A percentile compares a stretch with the other conserved stretches of the same genome.
Evolutionary conservation across 2,888 invertebrate species (phyloP).

Genomic region (Athalia cordata): DNA sequence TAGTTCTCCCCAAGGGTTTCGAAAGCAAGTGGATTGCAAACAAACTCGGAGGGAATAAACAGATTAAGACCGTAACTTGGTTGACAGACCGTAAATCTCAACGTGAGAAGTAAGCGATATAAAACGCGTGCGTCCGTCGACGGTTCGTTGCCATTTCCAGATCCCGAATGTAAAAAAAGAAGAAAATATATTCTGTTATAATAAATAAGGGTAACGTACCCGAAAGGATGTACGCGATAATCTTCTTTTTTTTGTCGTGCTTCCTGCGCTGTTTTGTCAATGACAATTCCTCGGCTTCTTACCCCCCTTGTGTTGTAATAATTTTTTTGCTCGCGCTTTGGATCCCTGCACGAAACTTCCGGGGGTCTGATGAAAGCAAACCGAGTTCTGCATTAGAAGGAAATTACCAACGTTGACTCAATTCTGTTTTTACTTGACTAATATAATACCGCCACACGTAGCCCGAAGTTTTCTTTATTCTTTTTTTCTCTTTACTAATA

Average conservation of each 20-base stretch:
- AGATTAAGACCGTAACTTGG: constrained; percentile 32
- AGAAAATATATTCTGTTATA: too few species aligned
- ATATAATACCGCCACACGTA: not conserved
- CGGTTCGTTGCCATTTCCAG: too few species aligned
- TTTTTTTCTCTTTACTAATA: constrained; percentile 1
- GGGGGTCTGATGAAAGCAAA: not conserved
- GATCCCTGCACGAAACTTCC: constrained; percentile 9
- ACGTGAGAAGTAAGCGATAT: constrained; percentile 7
- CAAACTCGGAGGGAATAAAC: constrained; percentile 19
- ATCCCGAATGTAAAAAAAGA: too few species aligned
- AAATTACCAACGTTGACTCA: constrained; percentile 62
- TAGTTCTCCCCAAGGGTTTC: constrained; percentile 2
- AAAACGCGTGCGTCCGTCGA: not conserved
- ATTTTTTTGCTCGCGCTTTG: not conserved
- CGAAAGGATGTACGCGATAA: too few species aligned
- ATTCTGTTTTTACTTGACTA: constrained; percentile 51
- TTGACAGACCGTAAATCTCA: constrained; percentile 28
- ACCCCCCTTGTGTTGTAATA: not conserved
- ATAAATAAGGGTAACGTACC: too few species aligned
- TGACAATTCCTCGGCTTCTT: too few species aligned
- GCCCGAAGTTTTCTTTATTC: too few species aligned
- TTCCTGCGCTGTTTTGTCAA: too few species aligned
- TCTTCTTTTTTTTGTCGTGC: too few species aligned
- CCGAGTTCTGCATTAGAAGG: constrained; percentile 59
- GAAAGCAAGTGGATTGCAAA: constrained; percentile 32